A percentile compares a stretch with the other conserved stretches of the same genome.
Conservation (phyloP, 2,888 invertebrate species). For the Morinoia aosen region DNA sequence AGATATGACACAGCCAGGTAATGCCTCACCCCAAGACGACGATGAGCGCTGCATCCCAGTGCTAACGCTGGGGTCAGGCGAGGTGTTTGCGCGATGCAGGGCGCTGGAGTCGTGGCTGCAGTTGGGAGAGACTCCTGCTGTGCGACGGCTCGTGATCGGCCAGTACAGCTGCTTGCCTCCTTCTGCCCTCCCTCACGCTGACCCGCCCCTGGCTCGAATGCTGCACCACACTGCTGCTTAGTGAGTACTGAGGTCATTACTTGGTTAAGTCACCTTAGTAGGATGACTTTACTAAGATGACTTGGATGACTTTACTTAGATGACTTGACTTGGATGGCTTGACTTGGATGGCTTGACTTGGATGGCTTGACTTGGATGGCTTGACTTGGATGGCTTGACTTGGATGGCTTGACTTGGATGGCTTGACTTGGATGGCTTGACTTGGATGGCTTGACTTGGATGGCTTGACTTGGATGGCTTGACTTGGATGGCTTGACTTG, state of each 20-base stretch:
- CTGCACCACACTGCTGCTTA: conserved; percentile 62
- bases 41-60: conserved; percentile 54
- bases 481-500: too few species aligned
- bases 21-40: neutral
- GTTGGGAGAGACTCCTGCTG: conserved; percentile 54
- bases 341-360: too few species aligned
- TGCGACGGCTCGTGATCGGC: conserved; percentile 37
- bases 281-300: too few species aligned
- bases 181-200: neutral
- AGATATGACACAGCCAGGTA: neutral
- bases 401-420: too few species aligned
- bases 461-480: too few species aligned
- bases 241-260: conserved; percentile 56
- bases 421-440: too few species aligned
- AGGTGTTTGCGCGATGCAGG: conserved; percentile 61
- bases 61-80: conserved; percentile 61
- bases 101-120: conserved; percentile 62
- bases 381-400: too few species aligned
- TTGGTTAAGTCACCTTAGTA: neutral
- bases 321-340: too few species aligned
- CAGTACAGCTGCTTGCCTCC: neutral
- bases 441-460: too few species aligned
- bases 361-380: too few species aligned
- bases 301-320: too few species aligned
- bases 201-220: conserved; percentile 58